Evolutionary conservation across 2,888 invertebrate genomes (phyloP), one percentile per base, ranked within the genome.

Genomic region (Callimorpha dominula): DNA sequence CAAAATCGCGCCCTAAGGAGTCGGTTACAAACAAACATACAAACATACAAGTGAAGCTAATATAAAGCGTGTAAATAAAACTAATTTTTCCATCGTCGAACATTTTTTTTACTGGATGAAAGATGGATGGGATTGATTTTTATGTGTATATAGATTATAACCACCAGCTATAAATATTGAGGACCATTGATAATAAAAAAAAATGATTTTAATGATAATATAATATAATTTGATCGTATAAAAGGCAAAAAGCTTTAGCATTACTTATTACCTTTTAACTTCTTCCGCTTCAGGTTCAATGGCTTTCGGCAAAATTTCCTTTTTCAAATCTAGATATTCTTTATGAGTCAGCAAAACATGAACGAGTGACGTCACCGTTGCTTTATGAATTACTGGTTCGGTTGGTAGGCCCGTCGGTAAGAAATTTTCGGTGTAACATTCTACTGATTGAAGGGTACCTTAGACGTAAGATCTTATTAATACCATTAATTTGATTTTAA

Each of bases 301-400:
- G 15, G 82, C 72, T 15, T 85, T 79, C 1, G 90, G 88, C 50
- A 87, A 91, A 0, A 82, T 84, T 65, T 89, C 81, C 12, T 82
- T 79, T 76, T 89, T 90, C 67, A 89, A 54, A 17, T 81, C 78
- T 12, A 73, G 73, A 69, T 88, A 89, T 5, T 88, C 76, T 70
- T 82, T 82, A 15, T 85, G 83, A 50, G 88, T 88, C 15, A 84
- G 75, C 65, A 92, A 66, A 52, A 88, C 91, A 57, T 89, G 79
- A 0, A 92, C 88, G 14, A 91, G 72, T 0, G 91, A 91, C 17
- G 86, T 86, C 92, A 92, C 92, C 0, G 93, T 92, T 12, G 92
- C 92, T 65, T 86, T 89, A 71, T 92, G 90, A 7, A 91, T 75
- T 3, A 92, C 49, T 40, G 86, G 82, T 8, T 83, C 81, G 12